Percentiles rank a stretch among this genome's conserved stretches.
Evolutionary conservation across 2,888 invertebrate species (phyloP).

Genomic region (Epirrita christyi): DNA sequence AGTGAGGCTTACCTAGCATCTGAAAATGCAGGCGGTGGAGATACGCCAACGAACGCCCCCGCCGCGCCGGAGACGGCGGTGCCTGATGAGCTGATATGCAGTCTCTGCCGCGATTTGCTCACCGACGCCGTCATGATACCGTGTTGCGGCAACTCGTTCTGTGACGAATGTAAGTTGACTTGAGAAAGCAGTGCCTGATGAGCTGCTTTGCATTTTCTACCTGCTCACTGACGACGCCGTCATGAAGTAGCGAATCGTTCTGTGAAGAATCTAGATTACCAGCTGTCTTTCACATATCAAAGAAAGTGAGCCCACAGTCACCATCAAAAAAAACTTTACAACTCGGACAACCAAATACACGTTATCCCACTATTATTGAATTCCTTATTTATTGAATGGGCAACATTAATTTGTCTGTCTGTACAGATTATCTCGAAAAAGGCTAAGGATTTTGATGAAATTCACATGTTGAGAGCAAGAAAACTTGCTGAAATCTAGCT

Average conservation of each 20-base stretch:
- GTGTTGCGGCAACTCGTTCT: constrained; percentile 99
- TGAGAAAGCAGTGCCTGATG: constrained; percentile 94
- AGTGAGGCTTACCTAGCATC: constrained; percentile 92
- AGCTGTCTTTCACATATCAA: too few relatives aligned
- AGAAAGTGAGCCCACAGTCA: too few relatives aligned
- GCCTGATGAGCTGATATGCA: constrained; percentile 96
- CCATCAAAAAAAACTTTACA: too few relatives aligned
- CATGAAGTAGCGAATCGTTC: constrained; percentile 99
- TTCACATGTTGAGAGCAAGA: too few relatives aligned
- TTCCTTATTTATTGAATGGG: too few relatives aligned
- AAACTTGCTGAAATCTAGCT: too few relatives aligned
- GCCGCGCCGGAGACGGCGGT: constrained; percentile 91
- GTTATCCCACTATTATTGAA: too few relatives aligned
- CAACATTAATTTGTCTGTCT: too few relatives aligned
- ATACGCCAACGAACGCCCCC: constrained; percentile 85
- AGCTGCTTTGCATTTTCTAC: constrained; percentile 96
- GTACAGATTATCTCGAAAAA: too few relatives aligned
- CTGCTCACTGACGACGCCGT: constrained; percentile 97
- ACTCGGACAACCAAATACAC: too few relatives aligned
- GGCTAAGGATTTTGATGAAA: too few relatives aligned
- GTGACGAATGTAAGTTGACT: constrained; percentile 95
- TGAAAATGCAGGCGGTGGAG: constrained; percentile 83
- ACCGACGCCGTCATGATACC: constrained; percentile 99
- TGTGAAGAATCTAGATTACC: constrained; percentile 99
- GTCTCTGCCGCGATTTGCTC: constrained; percentile 95